These are phyloP conservation scores for Manis pentadactyla DNA, from an alignment of 2,797 vertebrate genomes.

Conservation along the genomic window DNA sequence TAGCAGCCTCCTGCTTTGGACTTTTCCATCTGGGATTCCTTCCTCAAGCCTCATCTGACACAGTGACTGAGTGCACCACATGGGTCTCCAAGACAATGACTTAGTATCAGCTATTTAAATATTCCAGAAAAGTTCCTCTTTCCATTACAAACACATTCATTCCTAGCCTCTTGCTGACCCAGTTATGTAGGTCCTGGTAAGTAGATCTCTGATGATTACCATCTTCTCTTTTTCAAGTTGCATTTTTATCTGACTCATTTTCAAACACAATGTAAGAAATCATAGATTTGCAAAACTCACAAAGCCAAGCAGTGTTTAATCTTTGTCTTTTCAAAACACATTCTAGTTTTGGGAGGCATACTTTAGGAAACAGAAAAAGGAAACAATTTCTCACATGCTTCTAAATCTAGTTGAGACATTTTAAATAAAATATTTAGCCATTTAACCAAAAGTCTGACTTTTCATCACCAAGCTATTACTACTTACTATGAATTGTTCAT, in stretches of 20 bases:
- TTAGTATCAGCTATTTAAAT: neutral
- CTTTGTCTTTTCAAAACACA: conserved; percentile 67
- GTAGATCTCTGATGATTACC: neutral
- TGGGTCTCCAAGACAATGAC: neutral
- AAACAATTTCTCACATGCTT: conserved; percentile 37
- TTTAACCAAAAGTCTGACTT: neutral
- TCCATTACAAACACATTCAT: neutral
- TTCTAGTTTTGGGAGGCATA: conserved; percentile 21
- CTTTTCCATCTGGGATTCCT: neutral
- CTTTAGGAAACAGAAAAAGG: conserved; percentile 33
- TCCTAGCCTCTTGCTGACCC: neutral
- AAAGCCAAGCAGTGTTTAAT: conserved; percentile 15
- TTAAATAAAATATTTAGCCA: neutral
- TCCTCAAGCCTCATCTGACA: neutral
- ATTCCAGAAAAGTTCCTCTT: neutral
- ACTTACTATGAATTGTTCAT: neutral
- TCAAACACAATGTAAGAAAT: conserved; percentile 50
- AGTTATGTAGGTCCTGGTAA: neutral
- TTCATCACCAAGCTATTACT: neutral
- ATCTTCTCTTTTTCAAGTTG: neutral
- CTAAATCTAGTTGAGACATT: conserved; percentile 10
- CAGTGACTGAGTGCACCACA: neutral
- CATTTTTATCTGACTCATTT: neutral
- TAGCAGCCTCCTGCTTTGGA: neutral
- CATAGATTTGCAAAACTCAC: conserved; percentile 29